A percentile compares a stretch with the other conserved stretches of the same genome.
Conservation (phyloP, 1,140 invertebrate genomes). For the Idris sp. region DNA sequence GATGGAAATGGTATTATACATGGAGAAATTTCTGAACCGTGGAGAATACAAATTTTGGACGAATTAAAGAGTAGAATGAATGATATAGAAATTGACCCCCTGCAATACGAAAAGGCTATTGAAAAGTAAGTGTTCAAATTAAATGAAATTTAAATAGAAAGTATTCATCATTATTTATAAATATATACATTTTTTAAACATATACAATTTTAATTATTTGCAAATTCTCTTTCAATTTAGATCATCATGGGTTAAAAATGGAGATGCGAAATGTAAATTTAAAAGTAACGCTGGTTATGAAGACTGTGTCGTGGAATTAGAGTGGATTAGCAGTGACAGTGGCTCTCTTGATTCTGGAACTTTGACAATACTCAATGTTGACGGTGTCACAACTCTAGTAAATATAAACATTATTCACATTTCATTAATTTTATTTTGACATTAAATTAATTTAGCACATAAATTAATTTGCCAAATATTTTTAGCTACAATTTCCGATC, state of each 20-base stretch:
- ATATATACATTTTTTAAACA: too few relatives aligned
- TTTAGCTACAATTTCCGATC: conserved; percentile 81
- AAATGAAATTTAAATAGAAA: background rate
- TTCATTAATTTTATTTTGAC: conserved; percentile 1
- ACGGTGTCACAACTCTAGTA: conserved; percentile 86
- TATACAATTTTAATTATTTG: too few relatives aligned
- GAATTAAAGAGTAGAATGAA: conserved; percentile 82
- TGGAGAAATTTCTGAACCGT: conserved; percentile 84
- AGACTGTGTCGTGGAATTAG: conserved; percentile 88
- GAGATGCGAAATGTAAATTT: conserved; percentile 84
- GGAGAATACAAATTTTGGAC: conserved; percentile 86
- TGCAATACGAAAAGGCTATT: conserved; percentile 84
- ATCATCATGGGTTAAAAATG: conserved; percentile 89
- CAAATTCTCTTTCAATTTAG: conserved; percentile 69
- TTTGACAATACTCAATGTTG: conserved; percentile 86
- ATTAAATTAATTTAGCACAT: conserved; percentile 18
- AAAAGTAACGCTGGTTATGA: conserved; percentile 81
- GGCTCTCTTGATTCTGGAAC: conserved; percentile 84
- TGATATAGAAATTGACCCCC: conserved; percentile 77
- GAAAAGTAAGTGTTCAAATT: conserved; percentile 79
- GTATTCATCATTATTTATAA: too few relatives aligned
- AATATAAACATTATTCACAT: conserved; percentile 5
- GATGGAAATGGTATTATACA: conserved; percentile 80
- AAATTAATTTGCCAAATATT: too few relatives aligned
- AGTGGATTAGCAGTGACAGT: conserved; percentile 83